Percentiles rank a stretch among this genome's conserved stretches.
These are phyloP conservation scores for Malurus elegans DNA, from an alignment of 2,113 vertebrate species.

Conservation along the genomic window DNA sequence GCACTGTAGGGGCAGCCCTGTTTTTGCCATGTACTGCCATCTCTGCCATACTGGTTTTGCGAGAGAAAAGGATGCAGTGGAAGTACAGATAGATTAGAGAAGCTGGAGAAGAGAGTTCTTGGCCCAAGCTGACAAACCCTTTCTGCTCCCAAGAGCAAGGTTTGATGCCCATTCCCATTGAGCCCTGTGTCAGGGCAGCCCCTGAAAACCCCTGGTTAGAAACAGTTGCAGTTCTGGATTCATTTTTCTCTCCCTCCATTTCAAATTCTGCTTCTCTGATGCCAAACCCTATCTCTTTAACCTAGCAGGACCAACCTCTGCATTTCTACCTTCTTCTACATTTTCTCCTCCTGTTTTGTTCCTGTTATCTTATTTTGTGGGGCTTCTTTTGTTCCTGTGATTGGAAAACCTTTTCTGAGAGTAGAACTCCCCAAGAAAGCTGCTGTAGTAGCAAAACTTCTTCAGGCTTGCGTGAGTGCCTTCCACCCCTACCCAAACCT, in stretches of 20 bases:
- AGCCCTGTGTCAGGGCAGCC: rapidly evolving
- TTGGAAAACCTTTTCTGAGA: neutral
- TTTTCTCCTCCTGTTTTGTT: neutral
- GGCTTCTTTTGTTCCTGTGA: rapidly evolving
- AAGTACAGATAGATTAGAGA: neutral
- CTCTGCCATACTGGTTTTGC: neutral
- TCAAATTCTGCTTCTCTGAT: neutral
- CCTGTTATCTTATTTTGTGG: neutral
- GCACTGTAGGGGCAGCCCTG: neutral
- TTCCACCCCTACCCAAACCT: neutral
- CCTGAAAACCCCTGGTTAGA: neutral
- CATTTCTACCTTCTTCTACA: neutral
- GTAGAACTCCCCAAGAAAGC: neutral
- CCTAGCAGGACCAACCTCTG: neutral
- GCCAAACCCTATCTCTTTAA: neutral
- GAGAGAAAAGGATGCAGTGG: neutral
- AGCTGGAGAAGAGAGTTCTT: neutral
- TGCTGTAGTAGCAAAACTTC: neutral
- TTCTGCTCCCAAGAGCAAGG: neutral
- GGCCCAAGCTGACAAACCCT: neutral
- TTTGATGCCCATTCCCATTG: neutral
- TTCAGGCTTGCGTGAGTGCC: neutral
- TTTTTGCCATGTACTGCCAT: neutral
- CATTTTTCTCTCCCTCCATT: neutral
- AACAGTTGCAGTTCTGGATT: neutral